Evolutionary conservation across 2,113 vertebrate genomes (phyloP).

Genomic region (Rhinogobius similis): DNA sequence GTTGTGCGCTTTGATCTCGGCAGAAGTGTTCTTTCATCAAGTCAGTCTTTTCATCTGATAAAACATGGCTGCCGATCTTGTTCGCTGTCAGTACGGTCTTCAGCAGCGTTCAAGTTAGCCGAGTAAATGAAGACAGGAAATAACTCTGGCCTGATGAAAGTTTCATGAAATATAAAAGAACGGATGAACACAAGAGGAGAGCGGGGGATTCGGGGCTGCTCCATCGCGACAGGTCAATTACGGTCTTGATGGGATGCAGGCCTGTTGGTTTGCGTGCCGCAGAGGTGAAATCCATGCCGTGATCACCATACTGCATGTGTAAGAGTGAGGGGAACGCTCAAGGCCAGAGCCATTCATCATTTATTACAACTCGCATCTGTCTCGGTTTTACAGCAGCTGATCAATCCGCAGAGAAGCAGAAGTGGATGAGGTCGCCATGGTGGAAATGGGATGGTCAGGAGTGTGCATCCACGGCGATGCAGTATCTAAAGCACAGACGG

Average conservation of each 20-base stretch:
- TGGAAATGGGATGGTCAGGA: slow-evolving; percentile 21
- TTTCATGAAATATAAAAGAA: slow-evolving; percentile 52
- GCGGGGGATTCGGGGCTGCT: not conserved
- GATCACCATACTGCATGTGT: slow-evolving; percentile 44
- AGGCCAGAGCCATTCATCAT: slow-evolving; percentile 36
- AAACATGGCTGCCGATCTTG: slow-evolving; percentile 44
- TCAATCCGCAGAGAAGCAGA: slow-evolving; percentile 43
- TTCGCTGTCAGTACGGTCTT: slow-evolving; percentile 43
- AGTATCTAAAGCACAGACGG: no score
- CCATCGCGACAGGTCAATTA: slow-evolving; percentile 55
- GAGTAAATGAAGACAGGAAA: slow-evolving; percentile 49
- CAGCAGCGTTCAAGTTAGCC: slow-evolving; percentile 24
- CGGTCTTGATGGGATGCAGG: slow-evolving; percentile 52
- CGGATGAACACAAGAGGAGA: slow-evolving; percentile 13
- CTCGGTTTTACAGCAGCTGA: slow-evolving; percentile 36
- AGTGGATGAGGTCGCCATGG: slow-evolving; percentile 31
- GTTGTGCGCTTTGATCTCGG: slow-evolving; percentile 25
- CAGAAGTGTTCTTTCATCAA: slow-evolving; percentile 39
- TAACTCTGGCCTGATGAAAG: slow-evolving; percentile 46
- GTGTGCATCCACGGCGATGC: not conserved
- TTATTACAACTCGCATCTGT: slow-evolving; percentile 33
- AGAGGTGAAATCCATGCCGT: slow-evolving; percentile 29
- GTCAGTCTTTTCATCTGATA: slow-evolving; percentile 37
- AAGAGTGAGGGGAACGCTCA: slow-evolving; percentile 24
- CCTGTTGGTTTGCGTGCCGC: slow-evolving; percentile 50